Conservation (phyloP, 2,113 vertebrate genomes). For the Pongo abelii region DNA sequence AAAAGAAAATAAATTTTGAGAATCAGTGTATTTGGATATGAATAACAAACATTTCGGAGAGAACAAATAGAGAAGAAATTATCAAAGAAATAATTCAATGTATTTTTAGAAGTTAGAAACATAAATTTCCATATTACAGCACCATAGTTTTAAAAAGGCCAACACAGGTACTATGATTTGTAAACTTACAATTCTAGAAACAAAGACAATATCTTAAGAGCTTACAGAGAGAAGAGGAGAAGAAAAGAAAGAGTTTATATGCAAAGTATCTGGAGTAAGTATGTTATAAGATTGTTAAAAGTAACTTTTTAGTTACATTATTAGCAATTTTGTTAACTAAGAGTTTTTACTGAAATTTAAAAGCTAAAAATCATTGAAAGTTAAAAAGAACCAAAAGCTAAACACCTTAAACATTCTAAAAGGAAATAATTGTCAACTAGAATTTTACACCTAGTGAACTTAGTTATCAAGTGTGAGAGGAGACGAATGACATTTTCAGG, state of each 20-base stretch:
- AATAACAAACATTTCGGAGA: neutral
- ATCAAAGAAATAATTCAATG: too few relatives aligned
- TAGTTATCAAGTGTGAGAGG: neutral
- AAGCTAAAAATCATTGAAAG: neutral
- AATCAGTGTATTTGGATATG: neutral
- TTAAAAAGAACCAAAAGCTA: neutral
- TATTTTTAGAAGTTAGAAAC: neutral
- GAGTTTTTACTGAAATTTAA: too few relatives aligned
- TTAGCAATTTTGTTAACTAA: neutral
- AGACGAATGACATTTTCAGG: slow-evolving; percentile 41
- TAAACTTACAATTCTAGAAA: neutral
- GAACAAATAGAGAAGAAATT: neutral
- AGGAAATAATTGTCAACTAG: neutral
- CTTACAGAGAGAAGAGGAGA: neutral
- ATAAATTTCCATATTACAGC: neutral
- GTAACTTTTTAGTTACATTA: neutral
- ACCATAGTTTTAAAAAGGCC: neutral
- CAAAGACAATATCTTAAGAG: neutral
- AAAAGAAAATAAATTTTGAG: neutral
- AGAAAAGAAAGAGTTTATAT: neutral
- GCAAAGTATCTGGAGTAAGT: neutral
- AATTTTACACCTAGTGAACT: neutral
- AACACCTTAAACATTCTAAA: neutral
- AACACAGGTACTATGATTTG: too few relatives aligned
- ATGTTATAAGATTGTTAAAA: neutral